A percentile compares a stretch with the other conserved stretches of the same genome.
These are phyloP conservation scores for Aurelia aurita complex sp. Pacific DNA, from an alignment of 30 jellyfish, hydroid and myxozoan genomes.

Conservation along the genomic window DNA sequence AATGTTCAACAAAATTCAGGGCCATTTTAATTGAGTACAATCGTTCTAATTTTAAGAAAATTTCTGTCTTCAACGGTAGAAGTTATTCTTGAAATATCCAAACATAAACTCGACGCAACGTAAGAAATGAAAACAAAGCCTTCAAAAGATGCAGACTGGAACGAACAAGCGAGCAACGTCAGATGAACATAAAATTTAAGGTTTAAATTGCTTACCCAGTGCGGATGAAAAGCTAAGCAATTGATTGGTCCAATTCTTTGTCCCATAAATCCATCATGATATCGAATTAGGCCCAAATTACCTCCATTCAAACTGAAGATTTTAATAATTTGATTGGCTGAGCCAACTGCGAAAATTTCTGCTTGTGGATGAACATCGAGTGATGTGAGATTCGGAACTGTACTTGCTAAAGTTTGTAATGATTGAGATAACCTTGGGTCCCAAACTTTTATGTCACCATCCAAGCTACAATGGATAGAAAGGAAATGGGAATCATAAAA, in stretches of 20 bases:
- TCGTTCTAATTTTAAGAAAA: no score
- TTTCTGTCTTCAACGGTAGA: no score
- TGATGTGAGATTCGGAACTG: conserved; percentile 83
- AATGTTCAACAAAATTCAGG: no score
- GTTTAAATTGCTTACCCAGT: conserved; percentile 82
- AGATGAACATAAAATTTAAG: background rate
- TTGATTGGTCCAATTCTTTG: conserved; percentile 98
- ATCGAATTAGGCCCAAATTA: conserved; percentile 79
- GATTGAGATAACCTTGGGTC: conserved; percentile 90
- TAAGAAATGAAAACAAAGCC: no score
- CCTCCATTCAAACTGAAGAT: conserved; percentile 85
- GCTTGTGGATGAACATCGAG: conserved; percentile 94
- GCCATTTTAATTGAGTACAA: no score
- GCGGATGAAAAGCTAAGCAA: conserved; percentile 92
- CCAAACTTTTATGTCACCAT: conserved; percentile 94
- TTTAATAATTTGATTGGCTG: conserved; percentile 86
- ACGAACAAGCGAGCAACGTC: no score
- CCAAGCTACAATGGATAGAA: conserved; percentile 49
- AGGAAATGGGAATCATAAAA: no score
- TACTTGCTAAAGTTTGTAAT: conserved; percentile 69
- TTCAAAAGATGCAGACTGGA: no score
- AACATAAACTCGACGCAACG: no score
- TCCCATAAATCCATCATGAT: conserved; percentile 99
- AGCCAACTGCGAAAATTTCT: conserved; percentile 87
- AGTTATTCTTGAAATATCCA: no score